Percentiles rank a stretch among this genome's conserved stretches.
Conservation (phyloP, 2,797 vertebrate species). For the Muraenolepis orangiensis region DNA sequence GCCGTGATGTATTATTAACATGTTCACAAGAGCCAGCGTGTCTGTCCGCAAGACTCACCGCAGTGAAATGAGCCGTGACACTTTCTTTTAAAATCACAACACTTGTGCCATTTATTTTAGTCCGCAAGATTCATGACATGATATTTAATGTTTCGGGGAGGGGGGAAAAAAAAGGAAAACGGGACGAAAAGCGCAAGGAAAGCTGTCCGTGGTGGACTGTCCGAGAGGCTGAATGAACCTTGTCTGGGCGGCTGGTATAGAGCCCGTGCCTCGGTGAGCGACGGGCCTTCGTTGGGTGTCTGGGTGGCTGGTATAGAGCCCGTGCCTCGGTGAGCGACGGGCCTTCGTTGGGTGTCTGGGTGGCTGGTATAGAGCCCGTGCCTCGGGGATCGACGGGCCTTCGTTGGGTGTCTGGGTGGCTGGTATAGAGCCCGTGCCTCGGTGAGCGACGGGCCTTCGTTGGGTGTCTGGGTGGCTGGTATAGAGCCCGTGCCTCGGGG, state of each 20-base stretch:
- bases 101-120: slow-evolving; percentile 18
- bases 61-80: slow-evolving; percentile 27
- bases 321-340: neutral
- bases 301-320: neutral
- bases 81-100: slow-evolving; percentile 24
- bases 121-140: slow-evolving; percentile 17
- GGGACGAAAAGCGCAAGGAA: too few species aligned
- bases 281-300: too few species aligned
- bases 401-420: neutral
- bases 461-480: too few species aligned
- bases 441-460: neutral
- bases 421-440: neutral
- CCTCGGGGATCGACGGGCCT: neutral
- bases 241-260: neutral
- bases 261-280: neutral
- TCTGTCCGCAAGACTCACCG: slow-evolving; percentile 12
- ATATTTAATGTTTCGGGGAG: slow-evolving; percentile 17
- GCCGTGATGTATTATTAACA: slow-evolving; percentile 26
- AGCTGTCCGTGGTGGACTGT: neutral
- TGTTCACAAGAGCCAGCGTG: slow-evolving; percentile 6
- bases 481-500: too few species aligned
- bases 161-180: neutral
- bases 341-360: too few species aligned
- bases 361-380: neutral
- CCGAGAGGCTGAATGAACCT: neutral